These are phyloP conservation scores for Dallia pectoralis DNA, from an alignment of 2,797 vertebrate genomes.

Conservation along the genomic window DNA sequence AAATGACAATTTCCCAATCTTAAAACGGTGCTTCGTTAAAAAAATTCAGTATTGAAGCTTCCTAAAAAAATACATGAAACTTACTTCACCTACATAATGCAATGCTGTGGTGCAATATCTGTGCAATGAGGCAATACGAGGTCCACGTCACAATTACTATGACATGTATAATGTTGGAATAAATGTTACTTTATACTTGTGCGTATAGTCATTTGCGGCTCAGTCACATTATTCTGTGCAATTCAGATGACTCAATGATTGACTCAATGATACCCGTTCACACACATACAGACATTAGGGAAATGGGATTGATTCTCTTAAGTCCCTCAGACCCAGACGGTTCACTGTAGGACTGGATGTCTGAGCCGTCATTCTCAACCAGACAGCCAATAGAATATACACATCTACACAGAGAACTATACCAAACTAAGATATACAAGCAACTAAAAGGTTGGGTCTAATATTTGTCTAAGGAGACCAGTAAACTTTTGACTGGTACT, in stretches of 20 bases:
- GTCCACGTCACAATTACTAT: background rate
- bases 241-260: background rate
- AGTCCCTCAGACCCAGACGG: conserved; percentile 65
- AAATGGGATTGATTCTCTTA: conserved; percentile 39
- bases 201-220: background rate
- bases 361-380: conserved; percentile 70
- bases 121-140: background rate
- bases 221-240: background rate
- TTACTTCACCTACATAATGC: background rate
- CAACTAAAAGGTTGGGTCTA: no score
- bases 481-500: no score
- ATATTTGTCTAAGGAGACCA: no score
- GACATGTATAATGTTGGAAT: background rate
- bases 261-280: background rate
- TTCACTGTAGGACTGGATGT: conserved; percentile 61
- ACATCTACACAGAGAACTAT: conserved; percentile 7
- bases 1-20: background rate
- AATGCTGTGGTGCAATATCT: background rate
- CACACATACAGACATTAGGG: conserved; percentile 17
- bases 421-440: background rate
- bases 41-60: background rate
- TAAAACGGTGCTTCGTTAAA: background rate
- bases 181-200: background rate
- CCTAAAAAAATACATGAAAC: background rate
- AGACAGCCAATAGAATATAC: conserved; percentile 32